Evolutionary conservation across 2,797 vertebrate genomes (phyloP), one percentile per base, ranked within the genome.

Genomic region (Ctenochaetus hawaiiensis): DNA sequence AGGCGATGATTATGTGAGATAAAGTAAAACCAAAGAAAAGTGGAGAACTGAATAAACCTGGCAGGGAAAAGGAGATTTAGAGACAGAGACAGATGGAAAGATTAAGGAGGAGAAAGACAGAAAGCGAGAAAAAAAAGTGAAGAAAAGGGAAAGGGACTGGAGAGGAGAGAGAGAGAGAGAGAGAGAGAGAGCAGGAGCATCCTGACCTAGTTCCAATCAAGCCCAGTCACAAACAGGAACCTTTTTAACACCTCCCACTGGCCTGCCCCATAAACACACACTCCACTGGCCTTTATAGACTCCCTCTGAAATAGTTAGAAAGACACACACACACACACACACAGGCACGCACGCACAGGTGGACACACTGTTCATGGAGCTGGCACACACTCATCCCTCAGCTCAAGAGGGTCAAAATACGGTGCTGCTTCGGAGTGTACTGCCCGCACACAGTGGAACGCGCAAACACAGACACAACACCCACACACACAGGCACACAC

Each of bases 181-280:
- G 49, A 20, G n/a, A 61, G 49, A 61, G 20, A 67, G 51, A 68
- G 59, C 18, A 48, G 54, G 64, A 90, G 76, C 78, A 73, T 81
- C 78, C 65, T 89, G 83, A 88, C 89, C 89, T 75, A 91, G 63
- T 86, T 92, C 85, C 43, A 86, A 78, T 85, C 71, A 75, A 74
- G 68, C 47, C 43, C 30, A 20, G 54, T 79, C 84, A 68, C 77
- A 89, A 81, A 81, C 77, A 67, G 77, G 61, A 66, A 69, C 73
- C 67, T 81, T 69, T 82, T 61, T 72, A 62, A 76, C 58, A 26
- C 83, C 78, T 77, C 78, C 80, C 75, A 48, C 73, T 52, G 56
- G 67, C 65, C 81, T 83, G 86, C 23, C 65, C 62, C 70, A 81
- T 65, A 77, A 85, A 91, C 82, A 78, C 80, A 89, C 72, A 78